Evolutionary conservation across 2,888 invertebrate species (phyloP).

Genomic region (Disparrhopalites patrizii): DNA sequence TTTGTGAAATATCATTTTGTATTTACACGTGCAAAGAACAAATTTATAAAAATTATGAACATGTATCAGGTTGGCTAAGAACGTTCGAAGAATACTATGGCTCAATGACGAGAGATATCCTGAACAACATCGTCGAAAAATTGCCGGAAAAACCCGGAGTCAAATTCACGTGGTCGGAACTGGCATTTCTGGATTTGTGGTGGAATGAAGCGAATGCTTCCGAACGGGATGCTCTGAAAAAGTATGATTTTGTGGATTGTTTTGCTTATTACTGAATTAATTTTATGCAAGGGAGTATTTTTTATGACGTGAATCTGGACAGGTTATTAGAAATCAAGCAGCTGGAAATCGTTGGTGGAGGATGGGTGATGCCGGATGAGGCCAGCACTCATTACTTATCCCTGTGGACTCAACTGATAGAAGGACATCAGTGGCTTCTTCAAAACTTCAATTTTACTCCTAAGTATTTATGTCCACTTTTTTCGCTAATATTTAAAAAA

Average conservation of each 20-base stretch:
- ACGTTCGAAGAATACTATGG: constrained; percentile 92
- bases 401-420: constrained; percentile 81
- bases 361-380: constrained; percentile 99
- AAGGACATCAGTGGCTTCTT: constrained; percentile 92
- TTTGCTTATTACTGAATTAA: background rate
- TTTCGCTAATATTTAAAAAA: too few relatives aligned
- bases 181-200: constrained; percentile 89
- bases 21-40: too few relatives aligned
- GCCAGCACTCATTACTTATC: constrained; percentile 91
- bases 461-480: too few relatives aligned
- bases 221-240: constrained; percentile 60
- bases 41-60: too few relatives aligned
- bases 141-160: constrained; percentile 69
- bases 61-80: constrained; percentile 78
- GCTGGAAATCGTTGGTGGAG: constrained; percentile 94
- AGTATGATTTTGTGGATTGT: too few relatives aligned
- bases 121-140: constrained; percentile 84
- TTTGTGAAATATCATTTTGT: too few relatives aligned
- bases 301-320: too few relatives aligned
- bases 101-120: constrained; percentile 81
- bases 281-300: background rate
- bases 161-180: constrained; percentile 98
- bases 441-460: constrained; percentile 74
- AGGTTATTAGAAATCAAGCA: constrained; percentile 77
- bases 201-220: constrained; percentile 70